phyloP scores from a whole-genome alignment of 2,888 invertebrate genomes.

The Dilophus febrilis region DNA sequence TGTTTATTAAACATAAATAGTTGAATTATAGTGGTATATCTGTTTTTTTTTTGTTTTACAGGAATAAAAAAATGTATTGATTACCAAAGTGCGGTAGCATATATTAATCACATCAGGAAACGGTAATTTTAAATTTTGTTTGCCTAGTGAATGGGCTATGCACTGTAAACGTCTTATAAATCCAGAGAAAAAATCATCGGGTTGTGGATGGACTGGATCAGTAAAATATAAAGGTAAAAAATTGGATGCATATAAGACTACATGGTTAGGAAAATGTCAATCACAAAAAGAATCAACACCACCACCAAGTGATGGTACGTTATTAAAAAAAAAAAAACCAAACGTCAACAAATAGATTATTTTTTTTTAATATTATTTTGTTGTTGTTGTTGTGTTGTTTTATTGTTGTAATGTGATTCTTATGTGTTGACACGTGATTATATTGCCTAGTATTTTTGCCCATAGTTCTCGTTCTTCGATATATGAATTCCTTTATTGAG shows the following conservation, averaged over 20 bases:
- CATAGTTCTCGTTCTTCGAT: too few species aligned
- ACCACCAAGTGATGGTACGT: slow-evolving; percentile 15
- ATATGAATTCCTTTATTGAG: too few species aligned
- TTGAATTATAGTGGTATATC: too few species aligned
- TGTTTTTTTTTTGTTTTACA: slow-evolving; percentile 22
- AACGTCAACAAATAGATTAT: too few species aligned
- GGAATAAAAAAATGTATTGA: slow-evolving; percentile 83
- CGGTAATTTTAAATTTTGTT: slow-evolving; percentile 71
- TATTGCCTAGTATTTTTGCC: too few species aligned
- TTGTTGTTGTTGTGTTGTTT: too few species aligned
- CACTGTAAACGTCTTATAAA: slow-evolving; percentile 82
- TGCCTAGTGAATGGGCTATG: slow-evolving; percentile 86
- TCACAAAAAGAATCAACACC: slow-evolving; percentile 34
- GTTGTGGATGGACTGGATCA: slow-evolving; percentile 88
- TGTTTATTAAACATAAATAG: too few species aligned
- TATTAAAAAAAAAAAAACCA: neutral
- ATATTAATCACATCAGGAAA: slow-evolving; percentile 81
- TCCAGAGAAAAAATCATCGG: slow-evolving; percentile 79
- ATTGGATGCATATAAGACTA: slow-evolving; percentile 73
- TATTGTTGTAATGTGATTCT: too few species aligned
- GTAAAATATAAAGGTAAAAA: slow-evolving; percentile 78
- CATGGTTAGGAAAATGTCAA: slow-evolving; percentile 59
- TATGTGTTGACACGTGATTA: too few species aligned
- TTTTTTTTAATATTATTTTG: neutral
- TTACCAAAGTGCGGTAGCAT: too few species aligned